Base-by-base conservation (phyloP, 1,140 invertebrate genomes). In the Colletes latitarsis region DNA sequence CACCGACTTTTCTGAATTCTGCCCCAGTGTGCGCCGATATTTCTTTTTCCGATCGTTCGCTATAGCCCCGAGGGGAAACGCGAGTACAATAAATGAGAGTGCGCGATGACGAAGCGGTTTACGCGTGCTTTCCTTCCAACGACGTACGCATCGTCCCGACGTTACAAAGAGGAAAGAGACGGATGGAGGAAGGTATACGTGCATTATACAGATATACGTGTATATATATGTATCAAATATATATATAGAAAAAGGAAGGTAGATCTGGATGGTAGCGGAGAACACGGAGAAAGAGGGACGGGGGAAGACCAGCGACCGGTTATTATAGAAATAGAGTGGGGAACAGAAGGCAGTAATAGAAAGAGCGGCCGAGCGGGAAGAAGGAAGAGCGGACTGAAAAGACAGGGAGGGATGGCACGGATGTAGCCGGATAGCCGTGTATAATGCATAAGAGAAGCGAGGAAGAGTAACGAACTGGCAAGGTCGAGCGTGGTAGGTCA, bases 401-500 rank as follows among this genome's bases (percentile, higher is more conserved):
- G 77, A 63, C 30, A 53, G 63, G 62, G 77, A 77, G 70, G 71
- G 82, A 87, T 81, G 79, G 81, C 75, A 85, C 76, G 77, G 73
- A 81, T 83, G 75, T 82, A 84, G 83, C 77, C 88, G 84, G 88
- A 89, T 89, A 88, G 84, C 83, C 82, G 82, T 82, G 85, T 88
- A 88, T 90, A 88, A 90, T 88, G 87, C 88, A 89, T 84, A 88
- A 89, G 88, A 88, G 84, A 87, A 84, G 75, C 79, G 88, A 88
- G 91, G 92, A 92, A 92, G 92, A 92, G 92, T 92, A 93, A 93
- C 91, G 92, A 93, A 93, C 92, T 92, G 91, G 92, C 92, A 93
- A 93, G 92, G 92, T 92, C 92, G 92, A 92, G 89, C 86, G 89
- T 91, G 91, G 92, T 93, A 93, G 91, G 92, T 91, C 92, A 93